Evolutionary conservation across 2,888 invertebrate species (phyloP), one percentile per base, ranked within the genome.

Genomic region (Drosophila anomalipes): DNA sequence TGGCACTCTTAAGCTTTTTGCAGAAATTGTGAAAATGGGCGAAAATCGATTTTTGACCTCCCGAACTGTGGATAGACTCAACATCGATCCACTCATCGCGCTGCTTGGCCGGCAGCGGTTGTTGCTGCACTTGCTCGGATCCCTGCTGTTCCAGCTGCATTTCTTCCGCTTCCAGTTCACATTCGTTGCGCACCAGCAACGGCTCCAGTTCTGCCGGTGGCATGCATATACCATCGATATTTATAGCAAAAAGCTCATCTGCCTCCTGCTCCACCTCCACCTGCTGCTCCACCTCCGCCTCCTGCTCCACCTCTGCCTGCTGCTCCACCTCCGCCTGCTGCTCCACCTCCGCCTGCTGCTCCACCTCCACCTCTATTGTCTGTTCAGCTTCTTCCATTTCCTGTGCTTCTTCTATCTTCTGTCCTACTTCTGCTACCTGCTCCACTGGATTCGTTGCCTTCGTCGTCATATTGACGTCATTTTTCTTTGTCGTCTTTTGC

Each of bases 181-280:
- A 83, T 37, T 76, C 89, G 28, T 88, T 83, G 5, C 83, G 39
- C 9, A 88, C 84, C 0, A 78, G 32, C 16, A 81, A 1, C 2
- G 57, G 51, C 3, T 86, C 78, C 47, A 60, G 37, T 2, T 81
- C 69, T 2, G 68, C 69, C 28, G 81, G 70, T 5, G 74, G 74
- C 80, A 76, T 79, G 4, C 49, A 57, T 7, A 69, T 26, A 0
- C 1, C 32, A 32, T 44, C 19, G 1, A 16, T 30, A 0, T 47
- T 41, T 47, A 49, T 33, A 1, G 5, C 5, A 12, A 33, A 26
- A 2, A 16, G 5, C 3, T 5, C 10, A 9, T 33, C 16, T 1
- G 4, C 16, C 4, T 30, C 4, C 6, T 52, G 28, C 0, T n/a
- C 22, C 4, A n/a, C 2, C 10, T 57, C 4, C 16, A 0, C 2